phyloP scores from a whole-genome alignment of 1,140 invertebrate genomes.

The Eurosta solidaginis region DNA sequence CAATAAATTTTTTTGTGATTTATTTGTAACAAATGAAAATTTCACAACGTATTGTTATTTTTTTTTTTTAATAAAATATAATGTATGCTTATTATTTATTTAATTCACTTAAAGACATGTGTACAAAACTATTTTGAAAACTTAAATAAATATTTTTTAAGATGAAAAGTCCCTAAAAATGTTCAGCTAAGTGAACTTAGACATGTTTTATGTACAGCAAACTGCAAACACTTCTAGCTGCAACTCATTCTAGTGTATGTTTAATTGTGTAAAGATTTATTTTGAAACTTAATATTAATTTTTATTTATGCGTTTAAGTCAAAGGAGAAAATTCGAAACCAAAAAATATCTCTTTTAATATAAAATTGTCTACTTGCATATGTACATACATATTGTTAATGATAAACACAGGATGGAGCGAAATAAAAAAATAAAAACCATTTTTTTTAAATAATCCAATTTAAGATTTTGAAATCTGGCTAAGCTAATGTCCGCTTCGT shows the following conservation, averaged over 20 bases:
- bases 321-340: background rate
- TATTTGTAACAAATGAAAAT: background rate
- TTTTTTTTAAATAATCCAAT: too few species aligned
- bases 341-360: background rate
- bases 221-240: constrained; percentile 16
- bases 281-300: background rate
- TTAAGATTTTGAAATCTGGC: too few species aligned
- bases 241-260: constrained; percentile 2
- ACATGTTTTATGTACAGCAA: background rate
- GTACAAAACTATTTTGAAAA: background rate
- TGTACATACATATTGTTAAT: too few species aligned
- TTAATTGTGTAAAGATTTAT: constrained; percentile 13
- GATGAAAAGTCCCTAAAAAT: too few species aligned
- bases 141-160: too few species aligned
- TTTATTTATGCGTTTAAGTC: background rate
- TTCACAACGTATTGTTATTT: background rate
- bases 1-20: constrained; percentile 12
- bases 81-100: constrained; percentile 13
- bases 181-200: too few species aligned
- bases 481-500: too few species aligned
- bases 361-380: background rate
- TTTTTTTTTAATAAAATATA: background rate
- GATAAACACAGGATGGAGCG: background rate
- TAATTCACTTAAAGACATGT: background rate
- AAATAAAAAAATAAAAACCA: too few species aligned